Percentiles rank a stretch among this genome's conserved stretches.
phyloP scores from a whole-genome alignment of 2,888 invertebrate species.

The Lingula anatina region DNA sequence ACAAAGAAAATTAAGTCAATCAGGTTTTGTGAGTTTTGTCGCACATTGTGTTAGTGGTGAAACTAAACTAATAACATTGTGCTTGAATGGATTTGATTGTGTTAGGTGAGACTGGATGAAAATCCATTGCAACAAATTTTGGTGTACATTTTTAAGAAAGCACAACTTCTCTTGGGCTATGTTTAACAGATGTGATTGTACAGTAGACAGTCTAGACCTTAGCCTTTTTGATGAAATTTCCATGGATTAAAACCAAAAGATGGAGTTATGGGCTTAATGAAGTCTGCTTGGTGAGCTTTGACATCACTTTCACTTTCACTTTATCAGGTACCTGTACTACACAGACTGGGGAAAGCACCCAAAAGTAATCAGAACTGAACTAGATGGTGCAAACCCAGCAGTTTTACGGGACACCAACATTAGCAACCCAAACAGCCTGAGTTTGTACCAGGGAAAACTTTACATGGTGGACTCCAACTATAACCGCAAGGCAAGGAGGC shows the following conservation, averaged over 20 bases:
- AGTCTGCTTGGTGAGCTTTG: neutral
- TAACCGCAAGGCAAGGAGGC: too few relatives aligned
- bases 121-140: too few relatives aligned
- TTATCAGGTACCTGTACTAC: slow-evolving; percentile 30
- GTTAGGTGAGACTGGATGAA: too few relatives aligned
- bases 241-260: neutral
- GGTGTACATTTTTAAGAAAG: too few relatives aligned
- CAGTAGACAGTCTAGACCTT: too few relatives aligned
- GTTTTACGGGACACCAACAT: slow-evolving; percentile 18
- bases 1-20: neutral
- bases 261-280: neutral
- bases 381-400: slow-evolving; percentile 27
- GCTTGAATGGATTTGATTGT: too few relatives aligned
- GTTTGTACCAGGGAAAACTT: slow-evolving; percentile 17
- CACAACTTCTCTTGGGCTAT: too few relatives aligned
- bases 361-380: slow-evolving; percentile 20
- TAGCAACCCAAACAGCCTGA: slow-evolving; percentile 30
- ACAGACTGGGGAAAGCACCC: slow-evolving; percentile 31
- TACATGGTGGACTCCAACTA: slow-evolving; percentile 30
- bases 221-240: neutral
- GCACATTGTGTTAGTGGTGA: too few relatives aligned
- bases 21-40: neutral
- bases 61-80: too few relatives aligned
- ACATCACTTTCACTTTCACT: neutral
- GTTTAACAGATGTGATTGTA: too few relatives aligned